phyloP scores from a whole-genome alignment of 2,888 invertebrate species.

The Chorisops tibialis region DNA sequence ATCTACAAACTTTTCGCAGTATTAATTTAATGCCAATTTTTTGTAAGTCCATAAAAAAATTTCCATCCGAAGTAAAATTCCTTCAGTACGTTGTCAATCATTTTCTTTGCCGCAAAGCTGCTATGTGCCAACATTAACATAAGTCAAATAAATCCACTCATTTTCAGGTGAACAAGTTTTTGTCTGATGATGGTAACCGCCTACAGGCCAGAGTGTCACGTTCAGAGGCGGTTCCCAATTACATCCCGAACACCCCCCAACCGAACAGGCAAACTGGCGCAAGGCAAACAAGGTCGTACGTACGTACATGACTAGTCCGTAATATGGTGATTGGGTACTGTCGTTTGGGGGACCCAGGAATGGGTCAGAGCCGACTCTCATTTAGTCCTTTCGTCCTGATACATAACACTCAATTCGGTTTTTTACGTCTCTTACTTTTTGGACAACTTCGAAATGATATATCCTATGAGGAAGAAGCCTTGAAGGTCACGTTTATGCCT shows the following conservation, averaged over 20 bases:
- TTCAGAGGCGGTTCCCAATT: conserved; percentile 33
- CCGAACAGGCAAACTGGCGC: conserved; percentile 20
- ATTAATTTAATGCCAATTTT: no score
- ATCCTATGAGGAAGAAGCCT: conserved; percentile 13
- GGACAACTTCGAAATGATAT: conserved; percentile 1
- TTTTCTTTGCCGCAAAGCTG: no score
- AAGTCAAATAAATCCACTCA: no score
- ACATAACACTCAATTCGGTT: background rate
- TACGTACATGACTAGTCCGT: conserved; percentile 19
- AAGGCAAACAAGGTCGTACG: conserved; percentile 23
- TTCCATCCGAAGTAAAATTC: no score
- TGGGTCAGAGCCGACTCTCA: conserved; percentile 4
- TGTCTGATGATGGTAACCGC: conserved; percentile 23
- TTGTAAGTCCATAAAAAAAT: no score
- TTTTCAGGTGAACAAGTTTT: conserved; percentile 2
- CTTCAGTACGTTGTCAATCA: no score
- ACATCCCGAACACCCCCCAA: conserved; percentile 22
- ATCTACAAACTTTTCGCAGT: no score
- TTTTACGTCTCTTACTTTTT: background rate
- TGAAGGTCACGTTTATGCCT: conserved; percentile 14
- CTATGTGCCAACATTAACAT: no score
- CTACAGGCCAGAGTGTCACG: conserved; percentile 31
- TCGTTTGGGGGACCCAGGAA: conserved; percentile 8
- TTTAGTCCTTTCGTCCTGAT: conserved; percentile 2
- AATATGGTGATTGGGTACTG: conserved; percentile 30